These are phyloP conservation scores for Spinibarbus caldwelli DNA, from an alignment of 2,797 vertebrate species.

Conservation along the genomic window DNA sequence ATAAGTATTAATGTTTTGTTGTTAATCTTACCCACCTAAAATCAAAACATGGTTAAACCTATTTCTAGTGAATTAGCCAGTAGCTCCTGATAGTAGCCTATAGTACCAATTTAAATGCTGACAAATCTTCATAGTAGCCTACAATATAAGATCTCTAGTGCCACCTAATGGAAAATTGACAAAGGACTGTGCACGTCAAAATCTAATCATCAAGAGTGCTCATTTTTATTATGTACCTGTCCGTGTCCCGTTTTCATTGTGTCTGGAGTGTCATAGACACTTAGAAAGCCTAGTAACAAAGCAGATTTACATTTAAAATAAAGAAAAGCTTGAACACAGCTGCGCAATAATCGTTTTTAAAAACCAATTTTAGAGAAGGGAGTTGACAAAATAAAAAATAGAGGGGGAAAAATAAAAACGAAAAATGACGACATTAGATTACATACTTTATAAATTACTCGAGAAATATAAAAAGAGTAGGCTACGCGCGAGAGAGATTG, in stretches of 20 bases:
- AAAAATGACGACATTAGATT: not conserved
- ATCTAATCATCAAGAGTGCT: constrained; percentile 14
- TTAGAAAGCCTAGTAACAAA: not conserved
- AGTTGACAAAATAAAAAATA: not conserved
- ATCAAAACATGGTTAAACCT: constrained; percentile 5
- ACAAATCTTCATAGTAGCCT: not conserved
- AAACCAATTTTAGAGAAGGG: no score
- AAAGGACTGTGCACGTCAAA: not conserved
- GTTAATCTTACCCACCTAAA: not conserved
- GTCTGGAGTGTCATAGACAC: not conserved
- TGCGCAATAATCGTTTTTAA: not conserved
- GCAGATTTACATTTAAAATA: not conserved
- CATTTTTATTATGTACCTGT: not conserved
- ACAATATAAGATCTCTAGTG: constrained; percentile 39
- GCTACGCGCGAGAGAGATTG: not conserved
- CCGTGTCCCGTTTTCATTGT: not conserved
- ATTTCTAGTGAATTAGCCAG: not conserved
- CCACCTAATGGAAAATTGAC: constrained; percentile 40
- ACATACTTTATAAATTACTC: not conserved
- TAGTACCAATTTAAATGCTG: constrained; percentile 3
- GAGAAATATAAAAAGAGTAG: not conserved
- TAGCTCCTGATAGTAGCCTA: not conserved
- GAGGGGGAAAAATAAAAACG: not conserved
- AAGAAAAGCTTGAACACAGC: not conserved
- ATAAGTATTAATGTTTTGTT: constrained; percentile 10